Evolutionary conservation across 2,888 invertebrate species (phyloP), one percentile per base, ranked within the genome.

Genomic region (Cantharis rustica): DNA sequence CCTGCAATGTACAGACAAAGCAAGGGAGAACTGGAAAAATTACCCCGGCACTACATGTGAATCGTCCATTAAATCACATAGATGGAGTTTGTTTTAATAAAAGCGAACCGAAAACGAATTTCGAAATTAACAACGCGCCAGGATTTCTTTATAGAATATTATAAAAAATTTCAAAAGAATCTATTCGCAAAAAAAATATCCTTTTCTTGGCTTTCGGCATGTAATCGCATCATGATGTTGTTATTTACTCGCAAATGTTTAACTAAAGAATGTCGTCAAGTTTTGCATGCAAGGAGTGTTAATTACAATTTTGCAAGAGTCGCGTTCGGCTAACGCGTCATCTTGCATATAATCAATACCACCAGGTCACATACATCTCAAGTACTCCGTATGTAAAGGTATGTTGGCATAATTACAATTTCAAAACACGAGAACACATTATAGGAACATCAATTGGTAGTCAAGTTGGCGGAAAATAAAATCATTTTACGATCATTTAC

Each of bases 261-360:
- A 72, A 77, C 75, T 71, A 69, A 77, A 77, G 77, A 75, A 75
- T 75, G 77, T 77, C 75, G 77, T 71, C 75, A 77, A 72, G 74
- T 75, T 75, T 77, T 77, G 77, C 75, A 77, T 71, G 77, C 77
- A 69, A 77, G 27, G 77, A 77, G 76, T 76, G 79, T 71, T 79
- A 80, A 80, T 80, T 79, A 76, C 76, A 75, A 76, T 79, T 79
- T 79, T 77, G 79, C 77, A 77, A 80, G 77, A 78, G 80, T 79
- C 80, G 77, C 79, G 77, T 75, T 77, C 78, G 77, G 78, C 78
- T 80, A 77, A 77, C 79, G 79, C 77, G 77, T 79, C 75, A 80
- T 77, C 77, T 77, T 77, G 72, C 77, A 77, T 77, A 75, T 79
- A 80, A 80, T 80, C 80, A 80, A 80, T 80, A 80, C 79, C 77